Base-by-base conservation (phyloP, 2,888 invertebrate genomes). In the Synergus umbraculus region DNA sequence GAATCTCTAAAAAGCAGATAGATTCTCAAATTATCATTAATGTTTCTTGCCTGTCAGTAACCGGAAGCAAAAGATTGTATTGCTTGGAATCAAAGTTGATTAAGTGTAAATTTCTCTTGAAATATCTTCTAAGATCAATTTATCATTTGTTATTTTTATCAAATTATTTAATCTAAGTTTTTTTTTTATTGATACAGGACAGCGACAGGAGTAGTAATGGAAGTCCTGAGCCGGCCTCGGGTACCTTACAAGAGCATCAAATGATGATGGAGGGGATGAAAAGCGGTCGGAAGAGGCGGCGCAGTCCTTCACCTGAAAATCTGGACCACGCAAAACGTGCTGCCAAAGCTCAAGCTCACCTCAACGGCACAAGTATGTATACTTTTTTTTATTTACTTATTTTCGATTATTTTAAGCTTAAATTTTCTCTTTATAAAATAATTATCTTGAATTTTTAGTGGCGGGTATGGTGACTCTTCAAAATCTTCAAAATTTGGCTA, bases 401-500 rank as follows among this genome's bases (percentile, higher is more conserved):
- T 73, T 18, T 46, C 37, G 29, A 37, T 73, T 54, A 22, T 54
- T 49, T 73, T 10, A 0, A 37, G 15, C 29, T 66, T 8, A 9
- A 44, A 49, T 41, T 37, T 46, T 54, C 43, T 1, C 2, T 22
- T 66, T 44, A 7, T 60, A 5, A 4, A n/a, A 46, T 18, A 43
- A 67, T 46, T 15, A 29, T 37, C 29, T 64, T 90, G 82, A 88
- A 87, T 87, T 92, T 89, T 49, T 93, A 96, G 96, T 96, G 95
- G 95, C 95, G 84, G 95, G 95, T 77, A 94, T 96, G 94, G 95
- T 95, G 88, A 94, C 95, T 76, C 93, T 95, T 83, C 96, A 96
- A 90, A 97, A 96, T 93, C 94, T 97, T 81, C 97, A 97, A 93
- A 97, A 96, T 89, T 93, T 97, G 87, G 96, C 96, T 82, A 95